Base-by-base conservation (phyloP, 2,888 invertebrate species). In the Neria commutata region DNA sequence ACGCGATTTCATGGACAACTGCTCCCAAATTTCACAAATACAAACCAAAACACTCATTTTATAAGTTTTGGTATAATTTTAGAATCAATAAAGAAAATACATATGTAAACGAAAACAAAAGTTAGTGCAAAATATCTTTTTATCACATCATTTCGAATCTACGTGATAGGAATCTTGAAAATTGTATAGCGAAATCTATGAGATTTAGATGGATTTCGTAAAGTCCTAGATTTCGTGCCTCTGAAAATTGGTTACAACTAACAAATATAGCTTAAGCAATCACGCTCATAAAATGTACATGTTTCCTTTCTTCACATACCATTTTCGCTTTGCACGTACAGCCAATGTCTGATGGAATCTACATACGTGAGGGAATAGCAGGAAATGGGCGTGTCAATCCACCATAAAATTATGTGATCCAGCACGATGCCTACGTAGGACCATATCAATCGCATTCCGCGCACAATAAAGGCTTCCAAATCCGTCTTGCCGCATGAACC, bases 331-430 rank as follows among this genome's bases (percentile, higher is more conserved):
- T 78, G 76, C 52, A 69, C 67, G 53, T 71, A 70, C 2, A 79
- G 66, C 74, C 77, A 76, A 54, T 71, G 70, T n/a, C 80, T 69
- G 60, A 79, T 74, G 21, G 77, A 74, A 26, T 79, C 80, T 2
- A 79, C 73, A 48, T 79, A 72, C 0, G 70, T 69, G n/a, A 80
- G 62, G n/a, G 73, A 73, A 34, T 76, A 79, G 57, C 87, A 86
- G 14, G 90, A 88, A 45, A 91, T 81, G 1, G 91, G 90, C 63
- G 88, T 88, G 11, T 88, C 84, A 1, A 90, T 89, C 92, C 92
- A 92, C 94, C 93, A 94, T 1, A 94, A 83, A 21, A 93, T 86
- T 19, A 92, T 87, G 72, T 94, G 92, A 74, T 93, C 92, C 51
- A 92, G 83, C 71, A 88, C 89, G 60, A 89, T 88, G 1, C 92